These are phyloP conservation scores for Hirtodrosophila alboralis DNA, from an alignment of 2,888 invertebrate genomes.

Conservation along the genomic window DNA sequence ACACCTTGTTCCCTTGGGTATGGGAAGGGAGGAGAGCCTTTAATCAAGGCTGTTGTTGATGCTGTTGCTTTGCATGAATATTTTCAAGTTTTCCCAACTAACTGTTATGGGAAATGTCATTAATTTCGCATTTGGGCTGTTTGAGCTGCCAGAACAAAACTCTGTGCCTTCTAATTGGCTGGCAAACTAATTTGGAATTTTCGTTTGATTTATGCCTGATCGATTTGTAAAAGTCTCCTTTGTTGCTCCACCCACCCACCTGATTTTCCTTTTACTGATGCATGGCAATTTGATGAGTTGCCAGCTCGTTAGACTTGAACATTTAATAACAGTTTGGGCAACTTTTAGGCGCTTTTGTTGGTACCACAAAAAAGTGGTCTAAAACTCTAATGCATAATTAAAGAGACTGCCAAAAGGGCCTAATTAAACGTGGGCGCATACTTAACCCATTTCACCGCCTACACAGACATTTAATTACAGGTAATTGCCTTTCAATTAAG, in stretches of 20 bases:
- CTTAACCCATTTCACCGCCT: constrained; percentile 51
- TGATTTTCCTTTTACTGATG: constrained; percentile 28
- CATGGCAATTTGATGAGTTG: constrained; percentile 64
- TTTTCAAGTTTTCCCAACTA: constrained; percentile 30
- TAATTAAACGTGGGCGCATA: constrained; percentile 69
- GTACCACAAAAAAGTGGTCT: constrained; percentile 37
- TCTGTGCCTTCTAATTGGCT: constrained; percentile 59
- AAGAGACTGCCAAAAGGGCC: constrained; percentile 35
- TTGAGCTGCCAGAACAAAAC: constrained; percentile 15
- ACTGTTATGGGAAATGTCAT: constrained; percentile 45
- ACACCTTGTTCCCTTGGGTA: neutral
- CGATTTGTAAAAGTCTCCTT: too few species aligned
- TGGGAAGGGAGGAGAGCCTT: too few species aligned
- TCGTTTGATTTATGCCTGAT: constrained; percentile 78
- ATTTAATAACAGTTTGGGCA: constrained; percentile 59
- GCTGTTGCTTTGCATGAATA: neutral
- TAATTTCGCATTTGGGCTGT: constrained; percentile 62
- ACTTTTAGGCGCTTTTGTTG: constrained; percentile 50
- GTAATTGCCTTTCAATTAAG: constrained; percentile 76
- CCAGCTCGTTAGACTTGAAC: constrained; percentile 23
- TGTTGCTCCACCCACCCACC: too few species aligned
- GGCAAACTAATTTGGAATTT: constrained; percentile 72
- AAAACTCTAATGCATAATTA: constrained; percentile 69
- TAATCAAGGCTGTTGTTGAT: constrained; percentile 51
- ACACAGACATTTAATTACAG: constrained; percentile 66